These are phyloP conservation scores for Zeugodacus cucurbitae DNA, from an alignment of 1,140 invertebrate genomes.

Conservation along the genomic window DNA sequence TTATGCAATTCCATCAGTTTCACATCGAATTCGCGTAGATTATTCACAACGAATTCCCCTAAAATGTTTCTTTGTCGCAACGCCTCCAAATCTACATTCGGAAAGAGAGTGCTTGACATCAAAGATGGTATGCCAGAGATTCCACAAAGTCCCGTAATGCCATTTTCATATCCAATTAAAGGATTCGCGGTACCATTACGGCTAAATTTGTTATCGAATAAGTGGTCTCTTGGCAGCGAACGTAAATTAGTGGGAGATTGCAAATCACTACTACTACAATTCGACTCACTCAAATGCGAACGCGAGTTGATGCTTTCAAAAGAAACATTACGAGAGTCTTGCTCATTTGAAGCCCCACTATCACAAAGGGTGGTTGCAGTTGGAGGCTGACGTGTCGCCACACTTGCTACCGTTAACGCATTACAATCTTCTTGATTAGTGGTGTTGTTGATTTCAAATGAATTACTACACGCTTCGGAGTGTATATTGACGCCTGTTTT, in stretches of 20 bases:
- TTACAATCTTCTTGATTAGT: constrained; percentile 23
- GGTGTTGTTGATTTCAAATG: constrained; percentile 3
- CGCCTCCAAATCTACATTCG: constrained; percentile 39
- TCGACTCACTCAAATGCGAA: not conserved
- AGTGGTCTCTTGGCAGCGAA: not conserved
- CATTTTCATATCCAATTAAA: not conserved
- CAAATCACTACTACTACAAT: not conserved
- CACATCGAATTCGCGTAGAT: constrained; percentile 56
- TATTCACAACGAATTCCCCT: constrained; percentile 48
- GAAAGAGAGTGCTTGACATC: constrained; percentile 36
- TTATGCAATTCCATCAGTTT: constrained; percentile 57
- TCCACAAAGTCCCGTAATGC: not conserved
- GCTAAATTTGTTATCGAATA: not conserved
- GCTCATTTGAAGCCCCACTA: not conserved
- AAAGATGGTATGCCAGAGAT: not conserved
- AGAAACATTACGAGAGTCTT: not conserved
- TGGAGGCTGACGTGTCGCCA: not conserved
- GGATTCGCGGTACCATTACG: not conserved
- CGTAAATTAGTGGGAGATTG: not conserved
- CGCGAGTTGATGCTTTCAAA: not conserved
- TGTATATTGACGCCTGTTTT: not conserved
- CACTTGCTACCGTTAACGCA: not conserved
- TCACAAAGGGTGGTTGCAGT: not conserved
- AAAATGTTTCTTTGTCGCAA: constrained; percentile 40
- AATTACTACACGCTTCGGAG: constrained; percentile 6